Percentiles rank a stretch among this genome's conserved stretches.
phyloP scores from a whole-genome alignment of 2,888 invertebrate species.

The Eulithis prunata region DNA sequence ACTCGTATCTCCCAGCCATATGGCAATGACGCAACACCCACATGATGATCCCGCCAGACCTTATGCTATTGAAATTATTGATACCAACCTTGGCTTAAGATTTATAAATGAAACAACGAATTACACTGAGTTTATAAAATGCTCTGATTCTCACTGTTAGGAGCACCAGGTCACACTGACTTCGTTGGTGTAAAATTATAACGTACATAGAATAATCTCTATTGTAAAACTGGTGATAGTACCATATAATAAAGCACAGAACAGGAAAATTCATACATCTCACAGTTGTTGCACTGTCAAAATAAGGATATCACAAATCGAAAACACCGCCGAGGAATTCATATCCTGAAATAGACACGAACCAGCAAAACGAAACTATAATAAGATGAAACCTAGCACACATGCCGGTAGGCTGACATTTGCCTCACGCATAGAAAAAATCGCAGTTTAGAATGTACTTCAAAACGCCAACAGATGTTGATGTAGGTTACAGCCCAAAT shows the following conservation, averaged over 20 bases:
- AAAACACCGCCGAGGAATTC: conserved; percentile 29
- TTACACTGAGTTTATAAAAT: background rate
- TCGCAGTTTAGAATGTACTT: conserved; percentile 5
- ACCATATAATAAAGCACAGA: too few relatives aligned
- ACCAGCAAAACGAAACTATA: conserved; percentile 29
- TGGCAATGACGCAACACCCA: conserved; percentile 41
- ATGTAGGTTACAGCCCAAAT: conserved; percentile 37
- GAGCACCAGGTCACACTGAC: too few relatives aligned
- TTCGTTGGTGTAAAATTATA: too few relatives aligned
- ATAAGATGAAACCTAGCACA: conserved; percentile 28
- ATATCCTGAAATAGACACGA: conserved; percentile 31
- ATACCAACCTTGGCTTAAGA: conserved; percentile 20
- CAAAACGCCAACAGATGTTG: conserved; percentile 33
- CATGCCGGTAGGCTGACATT: conserved; percentile 23
- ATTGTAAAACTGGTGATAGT: too few relatives aligned
- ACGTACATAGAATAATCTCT: too few relatives aligned
- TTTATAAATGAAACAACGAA: background rate
- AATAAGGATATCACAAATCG: conserved; percentile 14
- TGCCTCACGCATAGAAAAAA: conserved; percentile 29
- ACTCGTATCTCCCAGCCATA: conserved; percentile 40
- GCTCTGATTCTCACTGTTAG: too few relatives aligned
- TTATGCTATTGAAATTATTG: conserved; percentile 42
- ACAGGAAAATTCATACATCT: conserved; percentile 15
- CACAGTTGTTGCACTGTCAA: background rate
- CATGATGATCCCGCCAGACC: conserved; percentile 40